Base-by-base conservation (phyloP, 2,888 invertebrate genomes). In the Yponomeuta evonymella region DNA sequence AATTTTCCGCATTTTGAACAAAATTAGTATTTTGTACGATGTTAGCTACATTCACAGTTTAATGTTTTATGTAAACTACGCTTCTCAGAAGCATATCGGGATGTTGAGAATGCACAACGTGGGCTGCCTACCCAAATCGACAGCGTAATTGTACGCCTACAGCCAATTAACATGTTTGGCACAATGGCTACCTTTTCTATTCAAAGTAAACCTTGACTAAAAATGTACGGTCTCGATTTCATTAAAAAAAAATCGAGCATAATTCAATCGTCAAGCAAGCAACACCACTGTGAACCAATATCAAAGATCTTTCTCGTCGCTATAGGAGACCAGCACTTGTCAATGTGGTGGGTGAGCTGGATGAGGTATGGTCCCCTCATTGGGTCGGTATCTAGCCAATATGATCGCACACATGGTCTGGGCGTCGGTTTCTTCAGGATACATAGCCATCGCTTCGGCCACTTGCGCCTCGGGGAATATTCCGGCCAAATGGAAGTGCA, bases 391-490 rank as follows among this genome's bases (percentile, higher is more conserved):
- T 93, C 97, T 95, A 73, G 95, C 94, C 77, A 97, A 89, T 76
- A 97, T 97, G 74, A 96, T 95, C 62, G 96, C 96, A 88, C 98
- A 98, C 83, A 98, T 97, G 77, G 95, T 95, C 85, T 98, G 96
- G 11, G 98, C 96, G 86, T 98, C 96, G 36, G 95, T 97, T 84
- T 98, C 98, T 69, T 97, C 96, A 0, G 98, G 98, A 88, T 97
- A 95, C 75, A 96, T 91, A 74, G 95, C 94, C 96, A 99, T 97
- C 0, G 96, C 98, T 70, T 95, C 95, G 70, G 95, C 94, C n/a
- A 98, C 98, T 81, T 97, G 96, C 75, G 96, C 95, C 80, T 97
- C 96, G 0, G 98, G 97, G 87, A 99, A 99, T 72, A 98, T 95
- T 71, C 96, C 96, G n/a, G 97, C 95, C 74, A 99, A 90, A 85